Base-by-base conservation (phyloP, 2,113 vertebrate species). In the Gavia stellata region DNA sequence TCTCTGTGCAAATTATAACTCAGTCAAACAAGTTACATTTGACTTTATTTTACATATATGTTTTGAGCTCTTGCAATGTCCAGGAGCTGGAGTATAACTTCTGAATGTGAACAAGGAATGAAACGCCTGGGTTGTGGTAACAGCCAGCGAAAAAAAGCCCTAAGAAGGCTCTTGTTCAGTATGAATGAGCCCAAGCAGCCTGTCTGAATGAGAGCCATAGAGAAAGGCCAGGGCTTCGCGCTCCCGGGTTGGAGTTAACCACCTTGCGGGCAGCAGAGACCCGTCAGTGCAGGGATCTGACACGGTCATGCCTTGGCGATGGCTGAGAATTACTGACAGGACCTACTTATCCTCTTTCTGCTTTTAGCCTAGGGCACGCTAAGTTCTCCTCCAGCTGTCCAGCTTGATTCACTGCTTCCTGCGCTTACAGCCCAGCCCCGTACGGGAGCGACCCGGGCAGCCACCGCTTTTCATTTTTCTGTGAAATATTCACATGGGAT, bases 391-490 rank as follows among this genome's bases (percentile, higher is more conserved):
- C 42, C 59, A 83, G 81, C 92, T 96, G 89, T 92, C 96, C 56
- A 16, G 58, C 49, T 91, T 96, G 86, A 91, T 95, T 97, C 93
- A 96, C 87, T 78, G 66, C 92, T 97, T 97, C 93, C 96, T 96
- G 93, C 4, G 8, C 80, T 68, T 68, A 11, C 72, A 79, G 92
- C 73, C 70, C 14, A 10, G 61, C 79, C 62, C 65, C 14, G 2
- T 20, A 45, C 0, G 40, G 86, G 70, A 88, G 74, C 9, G 2
- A 97, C 55, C 73, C 83, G 75, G 80, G 42, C 67, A 86, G 81
- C 36, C 86, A 68, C 23, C 0, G 2, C 50, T 82, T 75, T 77
- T 83, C 13, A 16, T 50, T 86, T 90, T 33, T 87, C 0, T 3
- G 24, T 70, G 71, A 36, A 62, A 3, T 78, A 77, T 79, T 63